Conservation (phyloP, 2,113 vertebrate species). For the Nerophis ophidion region DNA sequence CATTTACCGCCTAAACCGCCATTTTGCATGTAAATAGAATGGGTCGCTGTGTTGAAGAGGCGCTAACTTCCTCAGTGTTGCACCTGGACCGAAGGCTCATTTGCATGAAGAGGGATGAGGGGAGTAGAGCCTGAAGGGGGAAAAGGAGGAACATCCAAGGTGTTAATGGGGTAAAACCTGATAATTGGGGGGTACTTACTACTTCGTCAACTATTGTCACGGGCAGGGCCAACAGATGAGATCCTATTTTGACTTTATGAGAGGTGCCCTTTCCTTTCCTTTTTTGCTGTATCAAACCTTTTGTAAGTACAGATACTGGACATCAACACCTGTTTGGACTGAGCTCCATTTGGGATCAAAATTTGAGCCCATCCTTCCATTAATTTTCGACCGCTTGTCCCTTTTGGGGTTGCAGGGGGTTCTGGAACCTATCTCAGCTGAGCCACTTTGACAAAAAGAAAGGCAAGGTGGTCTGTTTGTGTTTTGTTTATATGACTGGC, state of each 20-base stretch:
- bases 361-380: too few species aligned
- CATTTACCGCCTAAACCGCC: slow-evolving; percentile 38
- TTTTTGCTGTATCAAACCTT: too few species aligned
- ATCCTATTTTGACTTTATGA: slow-evolving; percentile 25
- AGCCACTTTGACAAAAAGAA: too few species aligned
- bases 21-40: slow-evolving; percentile 70
- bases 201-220: slow-evolving; percentile 47
- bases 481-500: too few species aligned
- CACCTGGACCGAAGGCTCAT: slow-evolving; percentile 63
- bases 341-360: too few species aligned
- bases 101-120: slow-evolving; percentile 46
- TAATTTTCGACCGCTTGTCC: too few species aligned
- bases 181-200: slow-evolving; percentile 53
- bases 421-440: too few species aligned
- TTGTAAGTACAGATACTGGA: too few species aligned
- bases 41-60: slow-evolving; percentile 48
- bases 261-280: background rate
- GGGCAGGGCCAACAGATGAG: slow-evolving; percentile 32
- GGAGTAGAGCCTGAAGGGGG: background rate
- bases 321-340: too few species aligned
- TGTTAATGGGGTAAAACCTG: slow-evolving; percentile 53
- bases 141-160: slow-evolving; percentile 33
- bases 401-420: too few species aligned
- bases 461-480: too few species aligned
- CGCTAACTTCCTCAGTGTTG: slow-evolving; percentile 62